Evolutionary conservation across 2,113 vertebrate genomes (phyloP).

Genomic region (Naja naja): DNA sequence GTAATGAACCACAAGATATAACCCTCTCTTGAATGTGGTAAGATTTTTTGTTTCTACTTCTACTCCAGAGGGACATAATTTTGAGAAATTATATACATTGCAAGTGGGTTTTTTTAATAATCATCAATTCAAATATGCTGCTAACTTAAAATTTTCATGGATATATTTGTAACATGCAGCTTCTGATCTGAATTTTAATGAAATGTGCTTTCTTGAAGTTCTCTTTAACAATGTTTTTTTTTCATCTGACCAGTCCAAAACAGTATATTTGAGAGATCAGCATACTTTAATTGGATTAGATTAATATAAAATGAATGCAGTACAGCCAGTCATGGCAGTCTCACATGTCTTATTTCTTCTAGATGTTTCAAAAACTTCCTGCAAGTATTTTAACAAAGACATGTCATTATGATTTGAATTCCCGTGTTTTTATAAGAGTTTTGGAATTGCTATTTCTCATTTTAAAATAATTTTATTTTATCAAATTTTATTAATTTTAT

Average conservation of each 20-base stretch:
- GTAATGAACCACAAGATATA: not conserved
- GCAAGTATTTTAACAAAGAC: constrained; percentile 36
- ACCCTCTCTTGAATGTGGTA: not conserved
- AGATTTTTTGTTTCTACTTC: not conserved
- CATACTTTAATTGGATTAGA: constrained; percentile 27
- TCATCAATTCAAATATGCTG: not conserved
- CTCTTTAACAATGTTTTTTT: constrained; percentile 3
- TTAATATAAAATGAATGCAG: constrained; percentile 51
- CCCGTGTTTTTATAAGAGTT: constrained; percentile 4
- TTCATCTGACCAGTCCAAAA: not conserved
- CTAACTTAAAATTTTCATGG: not conserved
- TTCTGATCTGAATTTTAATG: fast-evolving
- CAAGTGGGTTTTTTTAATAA: not conserved
- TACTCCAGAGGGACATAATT: not conserved
- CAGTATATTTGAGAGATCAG: constrained; percentile 44
- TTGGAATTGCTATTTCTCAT: not conserved
- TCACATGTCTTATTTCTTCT: constrained; percentile 46
- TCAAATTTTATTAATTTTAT: not conserved
- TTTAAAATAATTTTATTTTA: not conserved
- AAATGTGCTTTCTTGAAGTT: constrained; percentile 13
- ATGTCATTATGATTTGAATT: constrained; percentile 11
- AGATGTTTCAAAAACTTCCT: constrained; percentile 53
- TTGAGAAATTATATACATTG: not conserved
- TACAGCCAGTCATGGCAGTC: constrained; percentile 54
- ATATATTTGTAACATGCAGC: not conserved